A percentile compares a stretch with the other conserved stretches of the same genome.
phyloP scores from a whole-genome alignment of 2,113 vertebrate species.

The Myodes glareolus region DNA sequence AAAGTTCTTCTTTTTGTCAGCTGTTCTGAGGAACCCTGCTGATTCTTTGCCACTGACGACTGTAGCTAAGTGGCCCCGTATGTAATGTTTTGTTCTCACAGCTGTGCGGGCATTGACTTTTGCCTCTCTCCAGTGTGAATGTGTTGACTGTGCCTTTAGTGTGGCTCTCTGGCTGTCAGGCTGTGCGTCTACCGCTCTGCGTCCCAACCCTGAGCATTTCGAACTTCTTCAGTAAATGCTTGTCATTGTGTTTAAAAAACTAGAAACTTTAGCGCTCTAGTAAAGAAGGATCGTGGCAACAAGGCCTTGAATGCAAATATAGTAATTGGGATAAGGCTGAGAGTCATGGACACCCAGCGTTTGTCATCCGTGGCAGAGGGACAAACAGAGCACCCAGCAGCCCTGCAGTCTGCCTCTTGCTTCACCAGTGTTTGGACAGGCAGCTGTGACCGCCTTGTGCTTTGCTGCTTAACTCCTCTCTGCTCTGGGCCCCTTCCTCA shows the following conservation, averaged over 20 bases:
- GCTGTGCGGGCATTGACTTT: too few species aligned
- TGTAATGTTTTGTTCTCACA: neutral
- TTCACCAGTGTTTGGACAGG: constrained; percentile 80
- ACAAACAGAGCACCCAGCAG: fast-evolving
- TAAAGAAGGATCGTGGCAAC: neutral
- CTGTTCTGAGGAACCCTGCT: neutral
- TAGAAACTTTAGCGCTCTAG: neutral
- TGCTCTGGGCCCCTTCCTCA: constrained; percentile 68
- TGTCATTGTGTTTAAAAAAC: neutral
- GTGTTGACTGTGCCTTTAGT: neutral
- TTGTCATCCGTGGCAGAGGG: neutral
- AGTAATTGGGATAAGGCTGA: fast-evolving
- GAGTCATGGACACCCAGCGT: neutral
- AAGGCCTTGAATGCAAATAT: fast-evolving
- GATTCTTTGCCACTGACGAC: neutral
- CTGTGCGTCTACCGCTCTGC: neutral
- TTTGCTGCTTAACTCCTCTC: neutral
- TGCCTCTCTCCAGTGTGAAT: neutral
- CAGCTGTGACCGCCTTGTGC: neutral
- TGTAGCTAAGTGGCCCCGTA: neutral
- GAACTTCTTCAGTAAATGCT: neutral
- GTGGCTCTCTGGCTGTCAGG: neutral
- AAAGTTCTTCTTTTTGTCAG: neutral
- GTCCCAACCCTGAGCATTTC: neutral
- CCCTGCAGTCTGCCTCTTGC: constrained; percentile 69